These are phyloP conservation scores for Megalops cyprinoides DNA, from an alignment of 2,797 vertebrate species.

Conservation along the genomic window DNA sequence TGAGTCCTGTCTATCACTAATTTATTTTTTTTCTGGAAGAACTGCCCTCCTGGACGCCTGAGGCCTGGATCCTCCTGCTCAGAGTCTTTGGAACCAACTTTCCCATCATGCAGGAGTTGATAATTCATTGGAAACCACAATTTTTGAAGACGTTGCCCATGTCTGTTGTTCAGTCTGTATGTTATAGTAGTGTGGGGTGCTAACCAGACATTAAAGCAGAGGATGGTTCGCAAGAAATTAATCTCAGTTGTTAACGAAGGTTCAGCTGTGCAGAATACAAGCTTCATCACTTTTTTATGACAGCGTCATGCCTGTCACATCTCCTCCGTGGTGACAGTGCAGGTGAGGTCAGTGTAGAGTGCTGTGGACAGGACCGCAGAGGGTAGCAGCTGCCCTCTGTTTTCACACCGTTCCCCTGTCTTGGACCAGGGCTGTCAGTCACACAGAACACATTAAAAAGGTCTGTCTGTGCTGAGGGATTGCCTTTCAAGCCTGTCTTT, in stretches of 20 bases:
- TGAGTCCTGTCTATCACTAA: not conserved
- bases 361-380: not conserved
- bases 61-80: not conserved
- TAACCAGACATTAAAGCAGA: not conserved
- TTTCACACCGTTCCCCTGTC: slow-evolving; percentile 28
- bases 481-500: slow-evolving; percentile 10
- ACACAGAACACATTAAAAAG: slow-evolving; percentile 23
- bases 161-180: not conserved
- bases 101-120: not conserved
- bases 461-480: slow-evolving; percentile 20
- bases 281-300: not conserved
- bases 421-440: slow-evolving; percentile 29
- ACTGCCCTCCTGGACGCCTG: not conserved
- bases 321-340: not conserved
- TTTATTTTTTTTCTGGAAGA: not conserved
- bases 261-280: not conserved
- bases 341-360: not conserved
- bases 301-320: slow-evolving; percentile 22
- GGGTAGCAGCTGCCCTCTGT: not conserved
- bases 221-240: not conserved
- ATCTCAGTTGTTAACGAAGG: slow-evolving; percentile 15
- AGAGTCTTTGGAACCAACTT: not conserved
- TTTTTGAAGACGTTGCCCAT: not conserved
- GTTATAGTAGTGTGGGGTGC: not conserved
- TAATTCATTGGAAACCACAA: not conserved